phyloP scores from a whole-genome alignment of 2,113 vertebrate genomes.

The Brienomyrus longianalis region DNA sequence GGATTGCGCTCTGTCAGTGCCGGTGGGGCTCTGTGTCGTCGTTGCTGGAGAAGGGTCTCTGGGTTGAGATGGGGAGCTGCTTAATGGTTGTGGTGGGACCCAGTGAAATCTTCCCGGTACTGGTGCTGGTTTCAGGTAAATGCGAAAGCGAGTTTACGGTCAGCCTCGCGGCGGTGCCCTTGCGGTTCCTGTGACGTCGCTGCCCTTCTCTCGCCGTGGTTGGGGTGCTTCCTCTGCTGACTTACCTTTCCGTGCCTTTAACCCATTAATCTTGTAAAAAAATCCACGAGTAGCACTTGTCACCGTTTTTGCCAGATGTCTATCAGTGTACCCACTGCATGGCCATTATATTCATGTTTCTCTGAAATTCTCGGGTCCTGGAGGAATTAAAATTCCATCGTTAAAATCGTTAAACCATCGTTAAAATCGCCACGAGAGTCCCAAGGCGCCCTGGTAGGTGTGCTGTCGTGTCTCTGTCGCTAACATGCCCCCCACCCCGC shows the following conservation, averaged over 20 bases:
- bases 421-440: background rate
- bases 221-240: background rate
- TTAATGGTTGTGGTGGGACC: background rate
- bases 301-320: too few relatives aligned
- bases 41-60: background rate
- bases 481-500: slow-evolving; percentile 18
- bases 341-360: background rate
- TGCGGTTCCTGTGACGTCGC: background rate
- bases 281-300: background rate
- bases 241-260: background rate
- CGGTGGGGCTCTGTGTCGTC: background rate
- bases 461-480: background rate
- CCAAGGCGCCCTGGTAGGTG: background rate
- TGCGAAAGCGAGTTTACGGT: background rate
- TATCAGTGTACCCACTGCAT: background rate
- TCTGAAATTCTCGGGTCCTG: background rate
- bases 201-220: too few relatives aligned
- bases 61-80: background rate
- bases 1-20: background rate
- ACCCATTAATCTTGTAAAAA: background rate
- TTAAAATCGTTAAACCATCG: too few relatives aligned
- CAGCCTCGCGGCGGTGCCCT: background rate
- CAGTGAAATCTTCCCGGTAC: background rate
- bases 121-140: background rate
- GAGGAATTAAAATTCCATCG: background rate